Evolutionary conservation across 2,797 vertebrate genomes (phyloP).

Genomic region (Eidolon dupreanum): DNA sequence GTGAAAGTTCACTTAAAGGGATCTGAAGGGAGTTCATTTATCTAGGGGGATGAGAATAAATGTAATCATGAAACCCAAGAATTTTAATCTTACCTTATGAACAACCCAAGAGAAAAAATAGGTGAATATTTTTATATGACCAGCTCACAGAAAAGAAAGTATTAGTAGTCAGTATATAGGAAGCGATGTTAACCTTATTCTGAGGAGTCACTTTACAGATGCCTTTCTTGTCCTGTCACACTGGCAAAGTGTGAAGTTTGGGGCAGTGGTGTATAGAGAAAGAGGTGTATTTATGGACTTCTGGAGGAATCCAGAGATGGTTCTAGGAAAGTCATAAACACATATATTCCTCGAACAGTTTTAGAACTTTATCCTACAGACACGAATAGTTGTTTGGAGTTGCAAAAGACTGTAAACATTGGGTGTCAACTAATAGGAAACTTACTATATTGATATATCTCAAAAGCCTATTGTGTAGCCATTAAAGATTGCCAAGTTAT

Average conservation of each 20-base stretch:
- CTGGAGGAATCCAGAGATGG: background rate
- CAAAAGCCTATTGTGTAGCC: background rate
- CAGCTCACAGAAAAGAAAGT: background rate
- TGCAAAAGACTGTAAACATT: background rate
- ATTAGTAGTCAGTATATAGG: background rate
- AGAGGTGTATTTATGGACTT: background rate
- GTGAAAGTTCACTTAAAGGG: constrained; percentile 65
- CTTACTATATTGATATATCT: background rate
- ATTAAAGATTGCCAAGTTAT: background rate
- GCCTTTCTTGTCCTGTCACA: background rate
- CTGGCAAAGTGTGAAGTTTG: background rate
- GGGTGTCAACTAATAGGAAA: background rate
- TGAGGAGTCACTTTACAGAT: background rate
- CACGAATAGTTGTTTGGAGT: background rate
- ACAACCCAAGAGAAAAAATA: background rate
- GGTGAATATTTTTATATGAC: background rate
- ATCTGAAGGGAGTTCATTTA: background rate
- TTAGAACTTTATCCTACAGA: background rate
- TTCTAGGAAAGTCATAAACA: background rate
- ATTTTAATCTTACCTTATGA: background rate
- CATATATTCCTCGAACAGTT: background rate
- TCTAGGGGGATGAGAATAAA: background rate
- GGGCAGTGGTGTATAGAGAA: background rate
- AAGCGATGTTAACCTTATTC: background rate
- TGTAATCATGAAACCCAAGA: background rate